Evolutionary conservation across 2,113 vertebrate genomes (phyloP).

Genomic region (Bos taurus): ARS-UCD2.0 NC_037329.1:37002001-37002500

Average conservation of each 20-base stretch:
- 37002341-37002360: slow-evolving; percentile 91
- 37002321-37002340: slow-evolving; percentile 92
- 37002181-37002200: slow-evolving; percentile 4
- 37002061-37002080: not conserved
- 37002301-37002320: slow-evolving; percentile 88
- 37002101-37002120: not conserved
- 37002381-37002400: slow-evolving; percentile 93
- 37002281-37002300: slow-evolving; percentile 50
- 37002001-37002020: not conserved
- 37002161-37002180: slow-evolving; percentile 19
- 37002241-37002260: not conserved
- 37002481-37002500: slow-evolving; percentile 94
- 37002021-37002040: not conserved
- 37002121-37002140: not conserved
- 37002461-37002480: slow-evolving; percentile 91
- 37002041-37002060: not conserved
- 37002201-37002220: slow-evolving; percentile 12
- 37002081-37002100: not conserved
- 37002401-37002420: slow-evolving; percentile 87
- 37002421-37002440: slow-evolving; percentile 94
- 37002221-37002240: not conserved
- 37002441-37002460: slow-evolving; percentile 92
- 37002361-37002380: slow-evolving; percentile 96
- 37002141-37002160: not conserved
- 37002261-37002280: not conserved